Conservation (phyloP, 2,888 invertebrate genomes). For the Drosophila gaucha region DNA sequence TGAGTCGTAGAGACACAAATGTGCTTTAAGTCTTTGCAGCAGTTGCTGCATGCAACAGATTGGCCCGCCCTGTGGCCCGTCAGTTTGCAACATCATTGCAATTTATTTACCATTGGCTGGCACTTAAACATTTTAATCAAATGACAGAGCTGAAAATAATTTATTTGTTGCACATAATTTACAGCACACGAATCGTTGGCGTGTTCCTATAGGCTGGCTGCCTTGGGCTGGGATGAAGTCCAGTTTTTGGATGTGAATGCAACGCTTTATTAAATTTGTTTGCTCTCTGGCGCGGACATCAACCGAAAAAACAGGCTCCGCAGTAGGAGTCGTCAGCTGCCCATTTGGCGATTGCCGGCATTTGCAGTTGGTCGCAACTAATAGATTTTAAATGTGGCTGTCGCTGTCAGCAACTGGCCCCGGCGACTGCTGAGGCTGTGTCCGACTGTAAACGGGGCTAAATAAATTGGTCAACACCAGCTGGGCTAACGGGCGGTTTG, state of each 20-base stretch:
- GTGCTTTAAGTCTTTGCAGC: too few relatives aligned
- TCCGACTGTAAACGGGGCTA: slow-evolving; percentile 44
- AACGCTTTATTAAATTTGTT: slow-evolving; percentile 65
- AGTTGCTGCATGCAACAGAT: slow-evolving; percentile 40
- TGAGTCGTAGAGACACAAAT: too few relatives aligned
- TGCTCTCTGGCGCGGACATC: slow-evolving; percentile 42
- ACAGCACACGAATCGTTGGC: slow-evolving; percentile 38
- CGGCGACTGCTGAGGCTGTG: neutral
- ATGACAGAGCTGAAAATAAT: slow-evolving; percentile 70
- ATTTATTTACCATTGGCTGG: slow-evolving; percentile 56
- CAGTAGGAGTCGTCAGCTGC: slow-evolving; percentile 23
- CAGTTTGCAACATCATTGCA: slow-evolving; percentile 31
- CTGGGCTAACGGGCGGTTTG: slow-evolving; percentile 54
- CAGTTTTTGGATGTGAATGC: too few relatives aligned
- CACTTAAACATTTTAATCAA: slow-evolving; percentile 73
- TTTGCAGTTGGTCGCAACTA: slow-evolving; percentile 52
- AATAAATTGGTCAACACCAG: slow-evolving; percentile 60
- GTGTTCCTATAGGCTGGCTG: too few relatives aligned
- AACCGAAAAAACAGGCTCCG: slow-evolving; percentile 40
- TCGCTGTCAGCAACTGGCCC: slow-evolving; percentile 64
- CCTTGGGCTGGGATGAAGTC: too few relatives aligned
- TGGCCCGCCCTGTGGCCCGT: slow-evolving; percentile 20
- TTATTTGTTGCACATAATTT: slow-evolving; percentile 70
- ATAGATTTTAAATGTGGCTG: slow-evolving; percentile 78
- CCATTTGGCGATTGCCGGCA: slow-evolving; percentile 30